A percentile compares a stretch with the other conserved stretches of the same genome.
These are phyloP conservation scores for Noctua janthina DNA, from an alignment of 2,888 invertebrate species.

Conservation along the genomic window DNA sequence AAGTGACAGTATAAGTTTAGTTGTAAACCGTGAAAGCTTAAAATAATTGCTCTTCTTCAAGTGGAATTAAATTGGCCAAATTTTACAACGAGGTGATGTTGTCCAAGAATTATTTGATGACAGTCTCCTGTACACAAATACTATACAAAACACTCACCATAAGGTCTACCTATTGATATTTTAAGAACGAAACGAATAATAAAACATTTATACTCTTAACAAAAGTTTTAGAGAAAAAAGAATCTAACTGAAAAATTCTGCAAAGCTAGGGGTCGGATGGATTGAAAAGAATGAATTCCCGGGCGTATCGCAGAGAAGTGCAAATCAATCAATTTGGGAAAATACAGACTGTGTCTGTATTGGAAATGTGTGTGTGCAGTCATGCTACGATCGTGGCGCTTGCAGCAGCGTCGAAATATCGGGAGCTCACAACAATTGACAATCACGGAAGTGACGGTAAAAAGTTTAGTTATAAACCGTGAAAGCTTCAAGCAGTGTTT, in stretches of 20 bases:
- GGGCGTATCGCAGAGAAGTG: not conserved
- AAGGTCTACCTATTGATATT: not conserved
- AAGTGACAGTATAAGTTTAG: no score
- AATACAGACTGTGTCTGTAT: not conserved
- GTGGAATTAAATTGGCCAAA: not conserved
- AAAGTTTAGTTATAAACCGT: no score
- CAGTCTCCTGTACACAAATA: not conserved
- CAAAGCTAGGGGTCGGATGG: not conserved
- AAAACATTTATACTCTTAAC: not conserved
- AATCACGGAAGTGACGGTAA: no score
- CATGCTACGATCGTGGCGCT: no score
- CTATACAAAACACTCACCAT: not conserved
- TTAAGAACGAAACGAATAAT: not conserved
- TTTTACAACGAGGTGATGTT: not conserved
- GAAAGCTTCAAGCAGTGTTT: no score
- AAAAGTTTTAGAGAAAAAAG: not conserved
- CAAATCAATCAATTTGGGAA: constrained; percentile 3
- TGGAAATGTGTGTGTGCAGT: not conserved
- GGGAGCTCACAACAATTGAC: no score
- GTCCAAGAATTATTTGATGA: not conserved
- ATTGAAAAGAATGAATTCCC: constrained; percentile 10
- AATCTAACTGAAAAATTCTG: no score
- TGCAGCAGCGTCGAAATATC: no score
- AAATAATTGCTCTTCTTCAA: not conserved
- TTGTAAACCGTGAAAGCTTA: no score